Evolutionary conservation across 2,888 invertebrate genomes (phyloP).

Genomic region (Zhengitettix transpicula): DNA sequence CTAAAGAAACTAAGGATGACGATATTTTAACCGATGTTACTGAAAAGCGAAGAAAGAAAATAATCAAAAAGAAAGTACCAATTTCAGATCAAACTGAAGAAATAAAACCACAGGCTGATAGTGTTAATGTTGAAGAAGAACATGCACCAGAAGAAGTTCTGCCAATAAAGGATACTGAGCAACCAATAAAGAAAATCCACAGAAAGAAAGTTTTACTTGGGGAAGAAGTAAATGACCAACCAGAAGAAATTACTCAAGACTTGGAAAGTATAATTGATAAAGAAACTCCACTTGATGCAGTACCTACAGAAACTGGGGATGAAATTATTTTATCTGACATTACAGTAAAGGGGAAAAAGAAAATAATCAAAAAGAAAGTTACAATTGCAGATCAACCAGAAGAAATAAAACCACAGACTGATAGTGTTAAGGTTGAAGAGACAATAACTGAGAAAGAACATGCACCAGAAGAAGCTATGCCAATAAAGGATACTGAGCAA

Average conservation of each 20-base stretch:
- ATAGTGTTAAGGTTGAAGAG: no score
- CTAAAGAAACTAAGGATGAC: no score
- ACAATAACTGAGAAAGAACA: no score
- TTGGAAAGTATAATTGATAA: constrained; percentile 17
- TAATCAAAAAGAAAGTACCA: neutral
- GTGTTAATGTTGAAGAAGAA: no score
- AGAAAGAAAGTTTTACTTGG: constrained; percentile 12
- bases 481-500: no score
- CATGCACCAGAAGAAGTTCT: neutral
- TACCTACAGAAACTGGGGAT: constrained; percentile 7
- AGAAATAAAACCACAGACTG: neutral
- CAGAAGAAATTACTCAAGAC: constrained; percentile 13
- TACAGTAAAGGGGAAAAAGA: constrained; percentile 17
- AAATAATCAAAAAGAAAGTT: constrained; percentile 16
- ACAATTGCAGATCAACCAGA: constrained; percentile 21
- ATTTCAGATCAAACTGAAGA: constrained; percentile 12
- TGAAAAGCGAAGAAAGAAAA: no score
- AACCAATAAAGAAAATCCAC: constrained; percentile 7
- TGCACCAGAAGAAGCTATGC: no score
- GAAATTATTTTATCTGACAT: constrained; percentile 4
- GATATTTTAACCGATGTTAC: no score
- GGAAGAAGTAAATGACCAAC: constrained; percentile 9
- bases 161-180: neutral
- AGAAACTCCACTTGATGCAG: constrained; percentile 14
- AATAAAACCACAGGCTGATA: neutral